phyloP scores from a whole-genome alignment of 2,797 vertebrate species.

The Takifugu ocellatus region DNA sequence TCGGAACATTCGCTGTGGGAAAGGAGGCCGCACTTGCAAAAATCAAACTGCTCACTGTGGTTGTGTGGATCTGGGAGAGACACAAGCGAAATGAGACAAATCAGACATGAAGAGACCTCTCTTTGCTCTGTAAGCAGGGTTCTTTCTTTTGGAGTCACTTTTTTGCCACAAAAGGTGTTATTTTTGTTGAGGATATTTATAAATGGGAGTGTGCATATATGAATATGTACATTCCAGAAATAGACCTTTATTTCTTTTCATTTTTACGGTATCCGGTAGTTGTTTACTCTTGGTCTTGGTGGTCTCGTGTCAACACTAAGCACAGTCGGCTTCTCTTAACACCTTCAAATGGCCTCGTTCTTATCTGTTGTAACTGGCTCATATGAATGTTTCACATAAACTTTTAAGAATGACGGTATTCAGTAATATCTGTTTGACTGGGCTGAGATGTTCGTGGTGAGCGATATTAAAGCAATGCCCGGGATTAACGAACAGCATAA shows the following conservation, averaged over 20 bases:
- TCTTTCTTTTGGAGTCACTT: constrained; percentile 21
- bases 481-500: constrained; percentile 6
- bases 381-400: constrained; percentile 11
- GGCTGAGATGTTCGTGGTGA: constrained; percentile 8
- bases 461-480: background rate
- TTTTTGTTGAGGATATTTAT: constrained; percentile 43
- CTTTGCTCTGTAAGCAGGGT: constrained; percentile 39
- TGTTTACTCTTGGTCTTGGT: constrained; percentile 23
- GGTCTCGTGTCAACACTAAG: constrained; percentile 49
- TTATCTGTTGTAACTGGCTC: constrained; percentile 17
- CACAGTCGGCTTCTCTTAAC: constrained; percentile 41
- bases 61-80: constrained; percentile 6
- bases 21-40: constrained; percentile 10
- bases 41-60: constrained; percentile 16
- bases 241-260: constrained; percentile 2
- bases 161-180: constrained; percentile 31
- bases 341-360: constrained; percentile 24
- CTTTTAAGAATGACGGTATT: constrained; percentile 1
- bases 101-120: constrained; percentile 30
- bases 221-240: constrained; percentile 20
- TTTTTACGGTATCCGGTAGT: constrained; percentile 18
- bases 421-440: background rate
- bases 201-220: constrained; percentile 15
- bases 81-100: constrained; percentile 47
- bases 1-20: constrained; percentile 43